These are phyloP conservation scores for Lithophane semibrunnea DNA, from an alignment of 2,888 invertebrate species.

Conservation along the genomic window DNA sequence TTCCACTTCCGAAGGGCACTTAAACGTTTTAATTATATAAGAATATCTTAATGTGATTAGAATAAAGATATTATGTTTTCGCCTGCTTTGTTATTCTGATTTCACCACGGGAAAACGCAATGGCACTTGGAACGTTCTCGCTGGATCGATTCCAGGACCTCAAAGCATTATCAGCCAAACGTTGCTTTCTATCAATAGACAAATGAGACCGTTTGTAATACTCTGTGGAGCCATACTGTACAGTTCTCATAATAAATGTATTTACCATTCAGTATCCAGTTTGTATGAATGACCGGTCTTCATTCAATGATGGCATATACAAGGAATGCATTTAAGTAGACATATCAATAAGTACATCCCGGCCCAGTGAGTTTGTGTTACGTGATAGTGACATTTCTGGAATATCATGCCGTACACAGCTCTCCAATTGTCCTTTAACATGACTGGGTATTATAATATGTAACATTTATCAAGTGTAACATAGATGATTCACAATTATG, in stretches of 20 bases:
- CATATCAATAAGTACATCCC: conserved; percentile 46
- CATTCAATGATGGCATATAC: conserved; percentile 52
- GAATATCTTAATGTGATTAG: neutral
- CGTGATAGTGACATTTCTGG: conserved; percentile 52
- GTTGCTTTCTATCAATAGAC: conserved; percentile 41
- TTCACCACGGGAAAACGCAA: conserved; percentile 16
- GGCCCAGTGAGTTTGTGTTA: conserved; percentile 25
- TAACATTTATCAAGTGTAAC: conserved; percentile 77
- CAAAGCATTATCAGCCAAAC: conserved; percentile 30
- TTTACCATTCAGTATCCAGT: conserved; percentile 47
- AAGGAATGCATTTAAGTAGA: conserved; percentile 59
- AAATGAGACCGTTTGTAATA: conserved; percentile 49
- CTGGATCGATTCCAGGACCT: conserved; percentile 48
- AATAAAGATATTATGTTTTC: conserved; percentile 21
- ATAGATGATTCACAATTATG: conserved; percentile 85
- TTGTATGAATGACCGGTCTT: conserved; percentile 59
- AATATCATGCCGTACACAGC: conserved; percentile 45
- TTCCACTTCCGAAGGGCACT: neutral
- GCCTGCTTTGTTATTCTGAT: conserved; percentile 29
- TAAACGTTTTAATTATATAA: neutral
- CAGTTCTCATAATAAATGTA: conserved; percentile 32
- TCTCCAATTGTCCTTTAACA: conserved; percentile 51
- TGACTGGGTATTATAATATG: conserved; percentile 69
- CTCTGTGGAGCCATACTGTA: conserved; percentile 1
- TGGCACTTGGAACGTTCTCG: conserved; percentile 31